These are phyloP conservation scores for Gymnarchus niloticus DNA, from an alignment of 2,113 vertebrate species.

Conservation along the genomic window DNA sequence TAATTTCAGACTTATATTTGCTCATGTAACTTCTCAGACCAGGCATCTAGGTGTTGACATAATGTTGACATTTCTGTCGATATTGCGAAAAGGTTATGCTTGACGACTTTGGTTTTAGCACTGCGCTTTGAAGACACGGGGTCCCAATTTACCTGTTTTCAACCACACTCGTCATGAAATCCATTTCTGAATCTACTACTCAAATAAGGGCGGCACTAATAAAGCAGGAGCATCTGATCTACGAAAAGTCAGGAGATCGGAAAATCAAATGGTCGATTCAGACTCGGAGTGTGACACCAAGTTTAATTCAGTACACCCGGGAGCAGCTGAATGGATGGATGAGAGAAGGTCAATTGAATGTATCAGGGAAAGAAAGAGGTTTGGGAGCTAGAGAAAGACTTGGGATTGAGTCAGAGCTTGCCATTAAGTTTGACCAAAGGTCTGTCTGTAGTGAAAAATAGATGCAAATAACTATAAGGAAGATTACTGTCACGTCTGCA, in stretches of 20 bases:
- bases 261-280: neutral
- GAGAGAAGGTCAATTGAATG: slow-evolving; percentile 21
- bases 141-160: neutral
- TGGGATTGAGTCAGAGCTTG: slow-evolving; percentile 21
- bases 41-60: neutral
- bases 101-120: neutral
- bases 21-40: neutral
- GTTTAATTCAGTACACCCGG: neutral
- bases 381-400: slow-evolving; percentile 23
- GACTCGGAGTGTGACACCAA: neutral
- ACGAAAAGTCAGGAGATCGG: neutral
- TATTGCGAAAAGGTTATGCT: neutral
- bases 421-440: slow-evolving; percentile 43
- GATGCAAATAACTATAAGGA: neutral
- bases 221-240: neutral
- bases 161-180: neutral
- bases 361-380: neutral
- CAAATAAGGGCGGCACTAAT: neutral
- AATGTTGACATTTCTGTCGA: neutral
- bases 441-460: slow-evolving; percentile 46
- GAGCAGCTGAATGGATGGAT: slow-evolving; percentile 24
- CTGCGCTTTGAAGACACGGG: neutral
- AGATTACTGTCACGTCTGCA: neutral
- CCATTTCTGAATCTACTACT: neutral
- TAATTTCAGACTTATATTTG: slow-evolving; percentile 4